Conservation (phyloP, 1,140 invertebrate species). For the Pseudomyrmex concolor region DNA sequence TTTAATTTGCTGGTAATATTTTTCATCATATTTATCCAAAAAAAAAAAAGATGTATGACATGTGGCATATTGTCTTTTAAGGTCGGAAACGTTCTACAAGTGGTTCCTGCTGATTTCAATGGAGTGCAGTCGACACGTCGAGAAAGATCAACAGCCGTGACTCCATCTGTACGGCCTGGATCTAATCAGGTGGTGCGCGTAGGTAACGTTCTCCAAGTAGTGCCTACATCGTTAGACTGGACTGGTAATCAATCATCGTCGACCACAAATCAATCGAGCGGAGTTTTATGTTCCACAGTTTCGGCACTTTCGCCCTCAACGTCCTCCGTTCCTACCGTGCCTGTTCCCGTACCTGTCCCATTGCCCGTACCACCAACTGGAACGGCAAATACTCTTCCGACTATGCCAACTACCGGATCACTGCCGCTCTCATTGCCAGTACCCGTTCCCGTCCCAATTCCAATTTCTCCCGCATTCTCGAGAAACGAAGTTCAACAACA, state of each 20-base stretch:
- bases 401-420: slow-evolving; percentile 46
- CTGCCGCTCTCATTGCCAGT: slow-evolving; percentile 62
- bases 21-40: not conserved
- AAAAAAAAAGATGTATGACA: not conserved
- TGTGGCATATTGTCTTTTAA: slow-evolving; percentile 58
- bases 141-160: slow-evolving; percentile 31
- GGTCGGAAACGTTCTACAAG: slow-evolving; percentile 82
- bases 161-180: slow-evolving; percentile 47
- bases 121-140: slow-evolving; percentile 50
- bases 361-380: slow-evolving; percentile 63
- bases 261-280: slow-evolving; percentile 51
- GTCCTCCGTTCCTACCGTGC: slow-evolving; percentile 68
- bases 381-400: slow-evolving; percentile 39
- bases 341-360: slow-evolving; percentile 76
- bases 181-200: slow-evolving; percentile 83
- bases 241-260: slow-evolving; percentile 54
- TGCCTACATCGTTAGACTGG: slow-evolving; percentile 84
- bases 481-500: slow-evolving; percentile 55
- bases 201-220: slow-evolving; percentile 86
- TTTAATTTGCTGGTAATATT: not conserved
- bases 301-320: slow-evolving; percentile 54
- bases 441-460: slow-evolving; percentile 73
- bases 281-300: slow-evolving; percentile 59
- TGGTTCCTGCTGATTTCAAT: slow-evolving; percentile 76
- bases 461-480: slow-evolving; percentile 56